Conservation (phyloP, 2,113 vertebrate species). For the Heterocephalus glaber region DNA sequence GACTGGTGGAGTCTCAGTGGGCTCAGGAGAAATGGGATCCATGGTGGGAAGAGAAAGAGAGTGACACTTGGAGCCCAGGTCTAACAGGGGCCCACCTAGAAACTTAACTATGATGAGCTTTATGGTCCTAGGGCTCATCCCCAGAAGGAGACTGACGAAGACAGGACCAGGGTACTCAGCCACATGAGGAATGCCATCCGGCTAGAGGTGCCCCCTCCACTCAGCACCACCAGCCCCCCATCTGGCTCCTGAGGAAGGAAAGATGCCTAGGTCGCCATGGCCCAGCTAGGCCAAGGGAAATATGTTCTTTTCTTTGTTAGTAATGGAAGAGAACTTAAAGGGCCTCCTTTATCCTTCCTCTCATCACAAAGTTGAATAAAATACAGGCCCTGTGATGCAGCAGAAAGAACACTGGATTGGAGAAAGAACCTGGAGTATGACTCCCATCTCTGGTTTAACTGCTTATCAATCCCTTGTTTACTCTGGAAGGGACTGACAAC, state of each 20-base stretch:
- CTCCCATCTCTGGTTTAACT: not conserved
- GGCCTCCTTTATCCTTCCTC: not conserved
- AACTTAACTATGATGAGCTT: not conserved
- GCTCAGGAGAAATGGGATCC: not conserved
- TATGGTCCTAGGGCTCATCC: not conserved
- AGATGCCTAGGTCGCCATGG: not conserved
- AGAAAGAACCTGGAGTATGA: slow-evolving; percentile 43
- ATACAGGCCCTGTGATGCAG: not conserved
- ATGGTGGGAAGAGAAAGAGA: not conserved
- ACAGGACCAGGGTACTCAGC: slow-evolving; percentile 65
- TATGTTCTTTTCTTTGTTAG: not conserved
- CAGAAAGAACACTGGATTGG: not conserved
- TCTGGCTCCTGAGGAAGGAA: slow-evolving; percentile 83
- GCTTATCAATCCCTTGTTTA: slow-evolving; percentile 22
- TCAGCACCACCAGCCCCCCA: slow-evolving; percentile 85
- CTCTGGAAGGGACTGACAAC: slow-evolving; percentile 23
- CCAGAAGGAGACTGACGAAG: not conserved
- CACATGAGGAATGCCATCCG: slow-evolving; percentile 87
- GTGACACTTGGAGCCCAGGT: not conserved
- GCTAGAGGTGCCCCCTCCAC: slow-evolving; percentile 89
- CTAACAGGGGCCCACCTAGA: not conserved
- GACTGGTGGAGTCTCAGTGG: not conserved
- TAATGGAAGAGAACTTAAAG: not conserved
- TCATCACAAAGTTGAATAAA: slow-evolving; percentile 11
- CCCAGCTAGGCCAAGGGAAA: not conserved